Base-by-base conservation (phyloP, 2,797 vertebrate genomes). In the Hirundo rustica region DNA sequence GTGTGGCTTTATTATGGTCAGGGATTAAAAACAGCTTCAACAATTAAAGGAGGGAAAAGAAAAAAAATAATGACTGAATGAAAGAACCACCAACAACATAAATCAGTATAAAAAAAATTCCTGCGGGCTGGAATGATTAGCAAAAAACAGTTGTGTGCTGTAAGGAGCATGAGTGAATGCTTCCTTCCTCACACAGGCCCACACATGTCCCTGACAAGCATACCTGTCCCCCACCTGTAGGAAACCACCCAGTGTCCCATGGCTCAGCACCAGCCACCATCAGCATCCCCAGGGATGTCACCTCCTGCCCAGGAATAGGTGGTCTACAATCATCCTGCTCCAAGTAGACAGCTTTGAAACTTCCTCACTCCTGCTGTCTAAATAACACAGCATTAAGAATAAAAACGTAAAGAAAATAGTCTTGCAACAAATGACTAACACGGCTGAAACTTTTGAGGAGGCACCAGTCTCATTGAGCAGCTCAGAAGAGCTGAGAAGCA, bases 1-100 rank as follows among this genome's bases (percentile, higher is more conserved):
- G 84, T 75, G 91, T 84, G 95, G 95, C 93, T 96, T 96, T 93
- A 94, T 93, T 95, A 96, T 77, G 94, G 96, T 89, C 96, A 64
- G 55, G 85, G 78, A 95, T 97, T 97, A 95, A 95, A 96, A 96
- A 89, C 92, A 95, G 88, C 84, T 95, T 55, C 87, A 74, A 85
- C 73, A 78, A 95, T 91, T 93, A 92, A 90, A 95, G 36, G 57
- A 95, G 73, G 81, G 42, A 40, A 53, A 85, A 85, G 66, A 16
- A 70, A 90, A 77, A 51, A 42, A 38, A 34, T 16, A 65, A 72
- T 44, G 51, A 62, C 26, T 12, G 4, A 77, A 78, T 4, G 16
- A 92, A 70, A 92, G 91, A 96, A 88, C 65, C 44, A 91, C 25
- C 68, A 91, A 0, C 78, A 94, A 13, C 44, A 80, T 95, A 93